Evolutionary conservation across 2,888 invertebrate genomes (phyloP).

Genomic region (Melipona beecheii): DNA sequence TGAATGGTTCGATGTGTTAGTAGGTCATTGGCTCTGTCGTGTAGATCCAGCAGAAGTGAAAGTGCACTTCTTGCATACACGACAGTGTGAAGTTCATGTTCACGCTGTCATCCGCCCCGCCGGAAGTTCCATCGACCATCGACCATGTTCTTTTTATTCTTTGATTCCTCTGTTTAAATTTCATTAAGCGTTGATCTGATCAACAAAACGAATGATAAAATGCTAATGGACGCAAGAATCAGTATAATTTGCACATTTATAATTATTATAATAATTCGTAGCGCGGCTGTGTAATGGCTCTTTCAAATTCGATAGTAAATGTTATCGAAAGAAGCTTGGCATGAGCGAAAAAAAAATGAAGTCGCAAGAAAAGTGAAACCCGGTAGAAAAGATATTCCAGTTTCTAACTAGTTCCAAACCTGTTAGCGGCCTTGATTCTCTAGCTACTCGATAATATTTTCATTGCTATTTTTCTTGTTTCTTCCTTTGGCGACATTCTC

Average conservation of each 20-base stretch:
- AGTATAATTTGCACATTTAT: not conserved
- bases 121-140: constrained; percentile 65
- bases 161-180: not conserved
- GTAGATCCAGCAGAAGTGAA: constrained; percentile 80
- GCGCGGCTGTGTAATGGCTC: not conserved
- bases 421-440: not conserved
- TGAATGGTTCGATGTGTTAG: constrained; percentile 78
- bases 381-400: constrained; percentile 19
- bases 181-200: not conserved
- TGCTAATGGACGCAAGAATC: no score
- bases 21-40: constrained; percentile 82
- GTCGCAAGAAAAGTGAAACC: constrained; percentile 34
- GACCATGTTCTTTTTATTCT: constrained; percentile 26
- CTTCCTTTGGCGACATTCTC: not conserved
- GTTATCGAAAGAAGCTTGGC: no score
- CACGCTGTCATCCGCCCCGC: constrained; percentile 71
- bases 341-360: not conserved
- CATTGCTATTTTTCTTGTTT: constrained; percentile 5
- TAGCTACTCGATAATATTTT: constrained; percentile 8
- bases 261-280: not conserved
- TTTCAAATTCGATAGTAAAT: not conserved
- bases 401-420: constrained; percentile 13
- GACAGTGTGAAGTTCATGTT: constrained; percentile 82
- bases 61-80: constrained; percentile 77
- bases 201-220: not conserved